Conservation (phyloP, 2,797 vertebrate species). For the Diglossa cyanea region DNA sequence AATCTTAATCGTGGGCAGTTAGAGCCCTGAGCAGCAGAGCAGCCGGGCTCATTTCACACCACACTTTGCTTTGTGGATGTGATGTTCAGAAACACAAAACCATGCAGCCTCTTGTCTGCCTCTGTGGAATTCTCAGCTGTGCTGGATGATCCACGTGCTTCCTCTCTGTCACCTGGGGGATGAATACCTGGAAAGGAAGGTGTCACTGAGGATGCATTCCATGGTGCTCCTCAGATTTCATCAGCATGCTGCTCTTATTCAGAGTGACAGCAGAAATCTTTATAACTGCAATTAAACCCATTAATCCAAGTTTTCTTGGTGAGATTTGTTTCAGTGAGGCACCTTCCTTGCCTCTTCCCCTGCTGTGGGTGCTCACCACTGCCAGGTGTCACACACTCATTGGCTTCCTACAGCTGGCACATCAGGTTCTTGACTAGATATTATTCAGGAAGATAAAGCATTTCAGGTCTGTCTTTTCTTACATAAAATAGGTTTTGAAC, state of each 20-base stretch:
- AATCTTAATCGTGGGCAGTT: background rate
- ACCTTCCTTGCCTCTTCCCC: background rate
- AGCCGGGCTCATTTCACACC: background rate
- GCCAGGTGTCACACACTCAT: rapidly evolving
- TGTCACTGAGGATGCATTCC: rapidly evolving
- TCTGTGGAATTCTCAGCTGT: rapidly evolving
- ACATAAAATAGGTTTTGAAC: background rate
- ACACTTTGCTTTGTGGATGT: rapidly evolving
- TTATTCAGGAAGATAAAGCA: background rate
- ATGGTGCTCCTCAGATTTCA: background rate
- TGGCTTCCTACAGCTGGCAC: rapidly evolving
- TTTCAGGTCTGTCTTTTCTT: background rate
- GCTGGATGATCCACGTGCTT: background rate
- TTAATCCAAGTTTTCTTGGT: background rate
- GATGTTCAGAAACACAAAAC: rapidly evolving
- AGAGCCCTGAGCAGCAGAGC: background rate
- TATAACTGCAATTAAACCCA: background rate
- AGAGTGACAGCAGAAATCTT: background rate
- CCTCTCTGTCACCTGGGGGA: background rate
- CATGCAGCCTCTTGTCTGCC: rapidly evolving
- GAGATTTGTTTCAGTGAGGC: background rate
- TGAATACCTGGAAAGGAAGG: background rate
- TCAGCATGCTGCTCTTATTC: rapidly evolving
- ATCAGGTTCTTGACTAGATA: rapidly evolving
- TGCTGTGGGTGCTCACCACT: rapidly evolving